These are phyloP conservation scores for Meteorus sp. DNA, from an alignment of 1,140 invertebrate species.

Conservation along the genomic window DNA sequence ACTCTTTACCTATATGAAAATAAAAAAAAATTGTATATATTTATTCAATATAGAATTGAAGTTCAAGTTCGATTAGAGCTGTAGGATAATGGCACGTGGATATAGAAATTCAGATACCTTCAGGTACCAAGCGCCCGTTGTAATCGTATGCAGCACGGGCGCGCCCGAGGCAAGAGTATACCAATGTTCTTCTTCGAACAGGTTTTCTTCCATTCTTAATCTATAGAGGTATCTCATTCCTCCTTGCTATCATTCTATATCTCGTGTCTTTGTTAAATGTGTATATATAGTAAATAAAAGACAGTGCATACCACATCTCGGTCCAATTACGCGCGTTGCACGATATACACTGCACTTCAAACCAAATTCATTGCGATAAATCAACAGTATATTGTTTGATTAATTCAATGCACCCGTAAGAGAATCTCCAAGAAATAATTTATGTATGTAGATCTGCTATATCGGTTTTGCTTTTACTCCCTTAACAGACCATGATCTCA, in stretches of 20 bases:
- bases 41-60: background rate
- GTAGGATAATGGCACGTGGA: slow-evolving; percentile 24
- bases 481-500: background rate
- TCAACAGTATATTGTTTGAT: slow-evolving; percentile 3
- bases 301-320: no score
- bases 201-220: slow-evolving; percentile 11
- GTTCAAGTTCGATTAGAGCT: slow-evolving; percentile 18
- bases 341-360: background rate
- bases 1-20: background rate
- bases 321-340: slow-evolving; percentile 13
- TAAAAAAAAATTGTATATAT: background rate
- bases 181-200: slow-evolving; percentile 5
- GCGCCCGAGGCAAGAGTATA: slow-evolving; percentile 34
- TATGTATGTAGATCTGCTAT: no score
- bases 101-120: slow-evolving; percentile 31
- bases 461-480: no score
- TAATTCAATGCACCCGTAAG: background rate
- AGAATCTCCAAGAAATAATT: background rate
- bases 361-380: slow-evolving; percentile 19
- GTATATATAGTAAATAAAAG: no score
- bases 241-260: background rate
- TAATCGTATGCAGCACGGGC: slow-evolving; percentile 47
- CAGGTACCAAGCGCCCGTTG: no score
- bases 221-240: slow-evolving; percentile 1
- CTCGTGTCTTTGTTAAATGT: background rate